Percentiles rank a stretch among this genome's conserved stretches.
Evolutionary conservation across 2,797 vertebrate species (phyloP).

Genomic region (Notolepis coatsorum): DNA sequence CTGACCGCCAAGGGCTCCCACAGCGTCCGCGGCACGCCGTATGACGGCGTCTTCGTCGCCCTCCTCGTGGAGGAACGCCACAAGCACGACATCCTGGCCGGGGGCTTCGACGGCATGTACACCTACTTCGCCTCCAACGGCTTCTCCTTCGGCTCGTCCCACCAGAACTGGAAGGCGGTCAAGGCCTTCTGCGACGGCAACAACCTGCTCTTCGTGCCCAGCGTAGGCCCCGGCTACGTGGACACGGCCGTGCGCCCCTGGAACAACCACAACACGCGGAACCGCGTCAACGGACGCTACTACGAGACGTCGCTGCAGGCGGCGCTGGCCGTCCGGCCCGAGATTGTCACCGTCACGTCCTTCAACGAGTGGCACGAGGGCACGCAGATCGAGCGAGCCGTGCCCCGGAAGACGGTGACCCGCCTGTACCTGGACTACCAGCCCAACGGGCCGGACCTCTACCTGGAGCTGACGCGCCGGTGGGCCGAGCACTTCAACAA

Average conservation of each 20-base stretch:
- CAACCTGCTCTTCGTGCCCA: slow-evolving; percentile 89
- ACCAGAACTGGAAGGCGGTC: slow-evolving; percentile 90
- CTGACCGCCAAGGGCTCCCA: slow-evolving; percentile 83
- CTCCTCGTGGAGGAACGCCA: slow-evolving; percentile 89
- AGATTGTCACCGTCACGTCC: slow-evolving; percentile 88
- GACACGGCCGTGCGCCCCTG: slow-evolving; percentile 90
- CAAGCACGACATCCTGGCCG: slow-evolving; percentile 85
- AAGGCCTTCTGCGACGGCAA: slow-evolving; percentile 88
- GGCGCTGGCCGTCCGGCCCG: slow-evolving; percentile 83
- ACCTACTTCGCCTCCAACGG: slow-evolving; percentile 92
- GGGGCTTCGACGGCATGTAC: slow-evolving; percentile 92
- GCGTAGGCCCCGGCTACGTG: slow-evolving; percentile 89
- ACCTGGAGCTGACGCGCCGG: slow-evolving; percentile 86
- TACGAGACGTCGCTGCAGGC: slow-evolving; percentile 90
- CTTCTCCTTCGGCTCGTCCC: slow-evolving; percentile 90
- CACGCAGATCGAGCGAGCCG: slow-evolving; percentile 89
- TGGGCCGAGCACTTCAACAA: slow-evolving; percentile 90
- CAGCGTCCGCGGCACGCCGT: slow-evolving; percentile 84
- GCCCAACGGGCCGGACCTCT: slow-evolving; percentile 84
- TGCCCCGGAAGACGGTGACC: slow-evolving; percentile 85
- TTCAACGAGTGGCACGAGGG: slow-evolving; percentile 94
- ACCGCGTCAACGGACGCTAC: slow-evolving; percentile 91
- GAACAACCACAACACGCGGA: slow-evolving; percentile 92
- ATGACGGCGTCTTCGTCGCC: slow-evolving; percentile 86
- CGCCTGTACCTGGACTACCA: slow-evolving; percentile 88